Evolutionary conservation across 1,140 invertebrate species (phyloP).

Genomic region (Dolichoris vasculosae): DNA sequence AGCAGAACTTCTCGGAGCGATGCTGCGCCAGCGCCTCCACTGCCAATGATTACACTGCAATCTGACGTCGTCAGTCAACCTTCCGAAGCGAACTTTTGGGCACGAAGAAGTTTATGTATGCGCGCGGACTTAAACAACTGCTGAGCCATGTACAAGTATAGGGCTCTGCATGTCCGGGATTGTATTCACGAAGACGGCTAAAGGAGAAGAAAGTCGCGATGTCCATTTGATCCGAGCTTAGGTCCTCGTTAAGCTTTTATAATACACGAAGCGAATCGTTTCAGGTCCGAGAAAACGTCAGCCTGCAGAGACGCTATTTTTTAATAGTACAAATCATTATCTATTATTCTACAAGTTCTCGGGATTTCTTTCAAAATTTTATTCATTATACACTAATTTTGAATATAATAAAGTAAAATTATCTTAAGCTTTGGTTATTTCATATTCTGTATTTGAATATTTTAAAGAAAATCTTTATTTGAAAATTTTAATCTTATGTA

Average conservation of each 20-base stretch:
- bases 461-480: too few relatives aligned
- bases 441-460: too few relatives aligned
- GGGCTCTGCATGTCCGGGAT: background rate
- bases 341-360: background rate
- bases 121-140: conserved; percentile 32
- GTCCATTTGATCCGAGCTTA: background rate
- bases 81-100: conserved; percentile 48
- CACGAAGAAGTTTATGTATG: conserved; percentile 44
- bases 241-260: conserved; percentile 22
- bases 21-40: conserved; percentile 25
- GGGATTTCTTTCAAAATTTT: too few relatives aligned
- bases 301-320: background rate
- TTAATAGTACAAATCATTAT: background rate
- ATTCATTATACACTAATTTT: too few relatives aligned
- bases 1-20: background rate
- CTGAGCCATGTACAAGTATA: background rate
- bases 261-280: conserved; percentile 10
- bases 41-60: conserved; percentile 65
- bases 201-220: background rate
- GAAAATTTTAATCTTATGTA: too few relatives aligned
- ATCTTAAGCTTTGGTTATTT: too few relatives aligned
- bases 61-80: conserved; percentile 60
- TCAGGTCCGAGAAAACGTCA: background rate
- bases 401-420: too few relatives aligned
- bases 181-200: background rate